Conservation (phyloP, 2,113 vertebrate genomes). For the Crocuta crocuta region DNA sequence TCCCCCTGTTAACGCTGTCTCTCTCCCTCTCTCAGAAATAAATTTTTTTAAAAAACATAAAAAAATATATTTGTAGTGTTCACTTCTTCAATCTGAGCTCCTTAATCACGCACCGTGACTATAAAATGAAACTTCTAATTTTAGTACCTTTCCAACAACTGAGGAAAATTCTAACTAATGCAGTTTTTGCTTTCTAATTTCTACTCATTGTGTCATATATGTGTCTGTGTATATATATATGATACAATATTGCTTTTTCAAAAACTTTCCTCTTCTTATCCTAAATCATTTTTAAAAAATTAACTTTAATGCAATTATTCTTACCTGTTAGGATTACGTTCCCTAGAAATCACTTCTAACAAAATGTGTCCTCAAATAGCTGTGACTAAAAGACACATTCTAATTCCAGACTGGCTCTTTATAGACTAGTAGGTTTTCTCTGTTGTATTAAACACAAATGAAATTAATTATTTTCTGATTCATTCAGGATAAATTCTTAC, state of each 20-base stretch:
- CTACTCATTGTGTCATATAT: not conserved
- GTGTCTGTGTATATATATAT: not conserved
- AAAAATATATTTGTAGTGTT: not conserved
- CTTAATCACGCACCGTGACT: not conserved
- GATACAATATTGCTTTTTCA: not conserved
- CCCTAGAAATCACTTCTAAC: not conserved
- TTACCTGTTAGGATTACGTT: not conserved
- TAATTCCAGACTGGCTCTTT: not conserved
- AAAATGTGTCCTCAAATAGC: not conserved
- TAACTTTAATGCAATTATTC: not conserved
- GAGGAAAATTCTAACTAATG: not conserved
- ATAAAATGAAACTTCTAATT: not conserved
- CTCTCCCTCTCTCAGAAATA: no score
- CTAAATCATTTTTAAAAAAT: not conserved
- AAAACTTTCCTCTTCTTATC: slow-evolving; percentile 1
- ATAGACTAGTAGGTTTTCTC: not conserved
- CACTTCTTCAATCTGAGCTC: not conserved
- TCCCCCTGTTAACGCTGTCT: no score
- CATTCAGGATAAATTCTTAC: not conserved
- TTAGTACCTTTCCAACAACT: not conserved
- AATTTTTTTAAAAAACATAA: no score
- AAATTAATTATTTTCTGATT: not conserved
- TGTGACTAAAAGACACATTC: not conserved
- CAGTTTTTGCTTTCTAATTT: not conserved
- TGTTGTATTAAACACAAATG: not conserved